These are phyloP conservation scores for Sycophila texana DNA, from an alignment of 2,888 invertebrate species.

Conservation along the genomic window DNA sequence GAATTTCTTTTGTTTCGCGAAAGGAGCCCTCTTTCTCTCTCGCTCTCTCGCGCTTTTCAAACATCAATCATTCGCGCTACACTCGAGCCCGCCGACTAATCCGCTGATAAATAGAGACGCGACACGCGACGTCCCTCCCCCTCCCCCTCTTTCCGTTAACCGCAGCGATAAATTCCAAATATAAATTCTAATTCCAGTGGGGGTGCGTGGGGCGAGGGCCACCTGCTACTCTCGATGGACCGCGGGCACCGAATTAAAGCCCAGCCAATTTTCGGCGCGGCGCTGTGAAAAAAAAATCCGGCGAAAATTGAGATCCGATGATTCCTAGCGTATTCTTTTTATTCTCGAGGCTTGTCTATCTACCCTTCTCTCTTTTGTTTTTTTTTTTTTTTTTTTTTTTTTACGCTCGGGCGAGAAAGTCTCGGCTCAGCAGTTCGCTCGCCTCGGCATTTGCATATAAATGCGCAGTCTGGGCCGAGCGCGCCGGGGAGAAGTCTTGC, in stretches of 20 bases:
- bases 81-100: not conserved
- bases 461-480: slow-evolving; percentile 32
- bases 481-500: slow-evolving; percentile 19
- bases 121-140: not conserved
- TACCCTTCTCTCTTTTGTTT: not conserved
- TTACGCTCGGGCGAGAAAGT: slow-evolving; percentile 28
- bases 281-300: not conserved
- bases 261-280: not conserved
- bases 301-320: slow-evolving; percentile 34
- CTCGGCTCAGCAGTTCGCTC: slow-evolving; percentile 31
- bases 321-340: slow-evolving; percentile 16
- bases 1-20: slow-evolving; percentile 28
- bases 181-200: not conserved
- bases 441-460: slow-evolving; percentile 54
- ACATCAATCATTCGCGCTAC: not conserved
- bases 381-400: not conserved
- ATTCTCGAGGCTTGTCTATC: not conserved
- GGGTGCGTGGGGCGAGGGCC: no score
- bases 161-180: not conserved
- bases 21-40: not conserved
- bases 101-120: not conserved
- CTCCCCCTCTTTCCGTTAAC: not conserved
- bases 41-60: not conserved
- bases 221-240: slow-evolving; percentile 14
- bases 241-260: slow-evolving; percentile 13